A percentile compares a stretch with the other conserved stretches of the same genome.
Evolutionary conservation across 2,113 vertebrate species (phyloP).

Genomic region (Ctenomys sociabilis): DNA sequence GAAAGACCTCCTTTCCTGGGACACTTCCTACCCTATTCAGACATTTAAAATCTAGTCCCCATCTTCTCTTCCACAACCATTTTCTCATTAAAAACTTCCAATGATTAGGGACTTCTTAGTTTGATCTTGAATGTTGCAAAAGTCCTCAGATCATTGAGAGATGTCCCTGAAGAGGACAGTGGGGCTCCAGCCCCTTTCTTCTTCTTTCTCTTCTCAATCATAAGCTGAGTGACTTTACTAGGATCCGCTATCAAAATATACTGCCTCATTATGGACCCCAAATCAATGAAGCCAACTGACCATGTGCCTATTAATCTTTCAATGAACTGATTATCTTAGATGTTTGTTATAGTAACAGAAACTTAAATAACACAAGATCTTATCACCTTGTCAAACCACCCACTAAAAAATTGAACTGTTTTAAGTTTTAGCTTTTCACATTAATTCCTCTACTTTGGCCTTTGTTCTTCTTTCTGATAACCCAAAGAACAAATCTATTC

Average conservation of each 20-base stretch:
- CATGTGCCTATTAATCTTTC: background rate
- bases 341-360: background rate
- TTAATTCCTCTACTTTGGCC: no score
- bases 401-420: background rate
- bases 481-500: background rate
- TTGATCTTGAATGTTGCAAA: background rate
- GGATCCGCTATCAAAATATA: background rate
- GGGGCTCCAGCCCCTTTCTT: background rate
- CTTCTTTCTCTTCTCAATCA: background rate
- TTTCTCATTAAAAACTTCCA: background rate
- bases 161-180: background rate
- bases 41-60: background rate
- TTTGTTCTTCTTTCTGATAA: slow-evolving; percentile 13
- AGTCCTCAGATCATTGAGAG: background rate
- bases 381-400: background rate
- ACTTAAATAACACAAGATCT: background rate
- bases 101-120: background rate
- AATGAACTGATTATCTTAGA: background rate
- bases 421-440: background rate
- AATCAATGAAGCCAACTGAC: background rate
- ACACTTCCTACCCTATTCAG: background rate
- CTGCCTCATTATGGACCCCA: background rate
- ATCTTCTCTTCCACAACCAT: background rate
- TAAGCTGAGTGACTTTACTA: background rate
- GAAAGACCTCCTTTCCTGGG: background rate